phyloP scores from a whole-genome alignment of 2,113 vertebrate species.

The Rhagologus leucostigma region DNA sequence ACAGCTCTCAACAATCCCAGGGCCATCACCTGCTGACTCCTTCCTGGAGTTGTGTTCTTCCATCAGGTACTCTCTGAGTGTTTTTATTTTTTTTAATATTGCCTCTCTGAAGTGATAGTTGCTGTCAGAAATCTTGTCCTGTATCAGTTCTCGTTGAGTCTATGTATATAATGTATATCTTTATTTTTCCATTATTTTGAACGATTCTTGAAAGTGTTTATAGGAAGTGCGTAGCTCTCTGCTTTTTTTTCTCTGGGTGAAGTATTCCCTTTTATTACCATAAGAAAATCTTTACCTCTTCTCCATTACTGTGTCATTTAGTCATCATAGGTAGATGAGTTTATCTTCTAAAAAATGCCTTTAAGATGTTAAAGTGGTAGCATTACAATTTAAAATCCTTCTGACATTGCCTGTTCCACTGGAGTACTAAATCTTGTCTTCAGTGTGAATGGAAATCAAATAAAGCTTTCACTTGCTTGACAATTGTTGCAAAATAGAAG shows the following conservation, averaged over 20 bases:
- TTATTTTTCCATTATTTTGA: conserved; percentile 15
- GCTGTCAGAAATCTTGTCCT: not conserved
- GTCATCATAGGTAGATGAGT: conserved; percentile 16
- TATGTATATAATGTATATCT: not conserved
- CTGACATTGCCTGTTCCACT: conserved; percentile 35
- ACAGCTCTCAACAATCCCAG: not conserved
- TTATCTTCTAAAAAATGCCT: conserved; percentile 49
- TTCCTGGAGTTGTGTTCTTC: not conserved
- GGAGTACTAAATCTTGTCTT: conserved; percentile 43
- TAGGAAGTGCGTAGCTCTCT: not conserved
- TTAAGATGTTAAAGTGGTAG: conserved; percentile 57
- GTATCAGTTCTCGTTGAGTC: not conserved
- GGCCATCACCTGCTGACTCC: not conserved
- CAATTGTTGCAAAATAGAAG: conserved; percentile 45
- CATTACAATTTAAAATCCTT: conserved; percentile 47
- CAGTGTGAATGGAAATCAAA: conserved; percentile 36
- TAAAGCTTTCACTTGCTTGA: conserved; percentile 58
- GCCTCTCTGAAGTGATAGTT: not conserved
- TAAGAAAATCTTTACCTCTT: conserved; percentile 41
- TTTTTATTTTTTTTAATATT: not conserved
- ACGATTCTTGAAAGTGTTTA: not conserved
- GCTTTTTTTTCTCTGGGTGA: not conserved
- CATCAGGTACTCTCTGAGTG: not conserved
- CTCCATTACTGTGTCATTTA: conserved; percentile 44
- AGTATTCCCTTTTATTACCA: not conserved